Conservation (phyloP, 1,140 invertebrate species). For the Pseudomyrmex gracilis region DNA sequence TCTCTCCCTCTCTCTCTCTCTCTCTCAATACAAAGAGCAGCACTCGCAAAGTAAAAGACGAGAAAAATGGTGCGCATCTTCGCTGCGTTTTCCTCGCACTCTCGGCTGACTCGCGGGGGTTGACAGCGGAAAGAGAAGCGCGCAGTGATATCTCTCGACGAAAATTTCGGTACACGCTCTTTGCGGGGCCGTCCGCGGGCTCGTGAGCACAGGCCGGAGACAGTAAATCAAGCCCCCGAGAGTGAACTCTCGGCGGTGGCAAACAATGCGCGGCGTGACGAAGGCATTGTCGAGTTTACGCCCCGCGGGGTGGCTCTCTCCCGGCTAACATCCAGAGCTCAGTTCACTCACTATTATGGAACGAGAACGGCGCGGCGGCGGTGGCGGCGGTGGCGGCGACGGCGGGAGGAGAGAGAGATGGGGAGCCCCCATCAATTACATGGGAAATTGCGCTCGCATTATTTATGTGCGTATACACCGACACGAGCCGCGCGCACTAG, state of each 20-base stretch:
- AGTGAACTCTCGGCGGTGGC: constrained; percentile 77
- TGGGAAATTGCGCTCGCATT: constrained; percentile 83
- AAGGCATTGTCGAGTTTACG: constrained; percentile 84
- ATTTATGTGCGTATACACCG: constrained; percentile 80
- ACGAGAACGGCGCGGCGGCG: constrained; percentile 38
- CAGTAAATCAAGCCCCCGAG: constrained; percentile 78
- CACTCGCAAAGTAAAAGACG: neutral
- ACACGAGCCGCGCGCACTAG: constrained; percentile 68
- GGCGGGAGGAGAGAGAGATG: constrained; percentile 31
- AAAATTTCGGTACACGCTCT: constrained; percentile 80
- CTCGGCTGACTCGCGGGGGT: constrained; percentile 1
- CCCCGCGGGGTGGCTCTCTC: constrained; percentile 77
- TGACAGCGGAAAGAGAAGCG: constrained; percentile 58
- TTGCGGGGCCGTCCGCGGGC: constrained; percentile 75
- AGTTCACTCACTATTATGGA: constrained; percentile 80
- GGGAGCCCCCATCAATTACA: constrained; percentile 82
- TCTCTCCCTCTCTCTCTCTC: no score
- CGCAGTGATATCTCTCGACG: constrained; percentile 54
- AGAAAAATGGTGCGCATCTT: neutral
- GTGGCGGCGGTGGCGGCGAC: constrained; percentile 15
- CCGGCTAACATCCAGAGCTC: constrained; percentile 74
- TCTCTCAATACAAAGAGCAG: neutral
- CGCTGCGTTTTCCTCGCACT: neutral
- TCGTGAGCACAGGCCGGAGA: constrained; percentile 69
- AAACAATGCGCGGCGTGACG: constrained; percentile 84